Evolutionary conservation across 2,797 vertebrate genomes (phyloP).

Genomic region (Mormyrus proboscirostris): DNA sequence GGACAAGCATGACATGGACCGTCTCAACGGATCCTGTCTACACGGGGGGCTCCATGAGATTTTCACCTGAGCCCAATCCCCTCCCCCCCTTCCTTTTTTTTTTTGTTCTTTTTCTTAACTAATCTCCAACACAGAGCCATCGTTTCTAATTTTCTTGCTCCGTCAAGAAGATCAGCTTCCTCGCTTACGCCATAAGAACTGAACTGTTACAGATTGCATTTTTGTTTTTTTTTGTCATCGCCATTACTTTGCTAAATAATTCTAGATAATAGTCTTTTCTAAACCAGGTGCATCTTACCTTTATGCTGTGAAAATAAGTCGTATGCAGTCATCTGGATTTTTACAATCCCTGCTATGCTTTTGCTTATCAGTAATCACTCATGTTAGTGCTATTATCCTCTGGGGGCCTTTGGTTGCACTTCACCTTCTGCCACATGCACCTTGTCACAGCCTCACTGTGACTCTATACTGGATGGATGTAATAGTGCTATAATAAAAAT

Average conservation of each 20-base stretch:
- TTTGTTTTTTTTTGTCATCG: background rate
- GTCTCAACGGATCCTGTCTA: conserved; percentile 30
- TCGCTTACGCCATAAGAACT: background rate
- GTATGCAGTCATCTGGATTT: background rate
- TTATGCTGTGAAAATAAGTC: background rate
- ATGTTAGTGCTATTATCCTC: background rate
- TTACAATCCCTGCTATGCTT: background rate
- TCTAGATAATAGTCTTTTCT: background rate
- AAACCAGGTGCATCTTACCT: background rate
- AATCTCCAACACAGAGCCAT: background rate
- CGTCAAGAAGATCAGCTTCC: conserved; percentile 1
- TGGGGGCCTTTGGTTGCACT: background rate
- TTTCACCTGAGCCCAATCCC: conserved; percentile 46
- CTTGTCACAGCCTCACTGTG: background rate
- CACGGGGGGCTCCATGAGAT: conserved; percentile 38
- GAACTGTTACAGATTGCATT: background rate
- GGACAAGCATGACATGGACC: conserved; percentile 55
- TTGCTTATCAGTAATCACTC: background rate
- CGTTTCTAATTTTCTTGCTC: background rate
- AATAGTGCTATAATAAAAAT: background rate
- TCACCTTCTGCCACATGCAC: background rate
- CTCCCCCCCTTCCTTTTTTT: background rate
- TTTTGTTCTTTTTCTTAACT: background rate
- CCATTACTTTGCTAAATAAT: background rate
- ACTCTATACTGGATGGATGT: background rate